Evolutionary conservation across 1,140 invertebrate genomes (phyloP), one percentile per base, ranked within the genome.

Genomic region (Amphibalanus amphitrite): DNA sequence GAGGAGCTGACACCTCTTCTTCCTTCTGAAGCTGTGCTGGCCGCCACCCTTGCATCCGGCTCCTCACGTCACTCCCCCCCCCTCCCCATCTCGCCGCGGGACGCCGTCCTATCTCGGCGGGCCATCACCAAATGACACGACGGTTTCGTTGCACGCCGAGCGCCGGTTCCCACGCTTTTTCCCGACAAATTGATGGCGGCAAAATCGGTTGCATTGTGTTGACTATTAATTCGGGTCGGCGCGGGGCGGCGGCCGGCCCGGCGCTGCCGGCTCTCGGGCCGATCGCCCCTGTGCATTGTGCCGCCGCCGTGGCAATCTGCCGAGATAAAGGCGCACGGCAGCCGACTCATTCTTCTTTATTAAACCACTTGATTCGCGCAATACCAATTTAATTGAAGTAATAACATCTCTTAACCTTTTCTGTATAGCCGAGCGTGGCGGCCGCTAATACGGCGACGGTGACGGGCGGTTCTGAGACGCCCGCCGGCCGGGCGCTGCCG

Each of bases 361-460:
- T 59, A 59, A 59, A 59, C 47, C 47, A 59, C 47, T 59, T 59
- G 47, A 59, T 59, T 59, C 47, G 47, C 10, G 47, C 47, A 59
- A 59, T 59, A 59, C 47, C 47, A 59, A 59, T 59, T 59, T 59
- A 59, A 59, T 59, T 59, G 47, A 59, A 59, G 47, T 59, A 59
- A 59, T 59, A 59, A 59, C 47, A 59, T 59, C 47, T 59, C 47
- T 59, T 59, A 59, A 59, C 47, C 47, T 59, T 59, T 59, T 59
- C 47, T 59, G 13, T 23, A 59, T 59, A 1, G 47, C 6, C 47
- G 47, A 23, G 13, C 13, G 13, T 23, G 47, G 47, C 47, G 20
- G 13, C 47, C 47, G 10, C 13, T 59, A 59, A 59, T 59, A 59
- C 10, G 47, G 10, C 10, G 10, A 59, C 13, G 13, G 20, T 59